phyloP scores from a whole-genome alignment of 2,113 vertebrate species.

The Catharus bicknelli region DNA sequence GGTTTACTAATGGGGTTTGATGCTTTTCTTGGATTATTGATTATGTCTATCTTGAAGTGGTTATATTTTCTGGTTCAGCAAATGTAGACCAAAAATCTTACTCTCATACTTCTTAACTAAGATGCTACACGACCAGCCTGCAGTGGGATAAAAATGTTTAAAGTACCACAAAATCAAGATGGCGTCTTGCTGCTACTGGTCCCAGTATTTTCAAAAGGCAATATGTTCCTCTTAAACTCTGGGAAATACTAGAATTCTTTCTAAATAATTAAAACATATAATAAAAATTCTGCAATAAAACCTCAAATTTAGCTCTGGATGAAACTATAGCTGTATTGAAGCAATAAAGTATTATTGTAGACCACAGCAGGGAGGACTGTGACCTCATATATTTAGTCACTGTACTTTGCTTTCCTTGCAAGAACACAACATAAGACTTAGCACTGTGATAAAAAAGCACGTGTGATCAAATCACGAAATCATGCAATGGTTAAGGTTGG shows the following conservation, averaged over 20 bases:
- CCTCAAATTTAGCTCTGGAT: neutral
- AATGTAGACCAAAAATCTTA: neutral
- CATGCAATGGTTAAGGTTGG: neutral
- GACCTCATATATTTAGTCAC: neutral
- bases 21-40: neutral
- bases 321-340: neutral
- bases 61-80: neutral
- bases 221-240: neutral
- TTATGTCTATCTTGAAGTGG: neutral
- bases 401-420: neutral
- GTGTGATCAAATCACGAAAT: neutral
- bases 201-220: neutral
- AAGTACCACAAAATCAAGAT: neutral
- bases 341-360: neutral
- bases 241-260: neutral
- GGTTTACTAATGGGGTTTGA: neutral
- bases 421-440: neutral
- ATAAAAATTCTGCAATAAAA: neutral
- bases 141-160: neutral
- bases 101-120: neutral
- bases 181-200: neutral
- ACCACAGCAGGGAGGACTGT: accelerated
- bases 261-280: neutral
- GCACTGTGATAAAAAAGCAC: neutral
- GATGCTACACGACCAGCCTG: neutral